Base-by-base conservation (phyloP, 1,140 invertebrate species). In the Arctopsyche grandis region DNA sequence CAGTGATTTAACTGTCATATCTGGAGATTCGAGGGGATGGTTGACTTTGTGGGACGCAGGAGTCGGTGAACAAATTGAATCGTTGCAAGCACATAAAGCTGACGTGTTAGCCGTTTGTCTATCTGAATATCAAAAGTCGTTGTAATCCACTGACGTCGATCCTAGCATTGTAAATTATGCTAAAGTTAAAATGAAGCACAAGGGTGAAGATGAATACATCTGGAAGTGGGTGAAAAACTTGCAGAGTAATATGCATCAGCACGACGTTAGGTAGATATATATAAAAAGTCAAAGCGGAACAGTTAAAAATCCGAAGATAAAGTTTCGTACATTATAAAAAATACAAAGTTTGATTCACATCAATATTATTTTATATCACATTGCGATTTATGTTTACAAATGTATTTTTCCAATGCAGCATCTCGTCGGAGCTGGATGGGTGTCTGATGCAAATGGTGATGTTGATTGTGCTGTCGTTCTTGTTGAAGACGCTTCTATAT, bases 31-130 rank as follows among this genome's bases (percentile, higher is more conserved):
- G 1, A 89, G 93, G 44, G 97, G 97, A 0, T 91, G 92, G 84
- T 89, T 96, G 0, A 94, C 93, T 43, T 94, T 98, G 84, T 98
- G 96, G 96, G 95, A 97, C 90, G 93, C 93, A 14, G 90, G 90
- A 66, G 86, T 92, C 44, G 96, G 95, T 14, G 92, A 94, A 22
- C 89, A 96, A 79, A 91, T 95, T 56, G 92, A 95, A 84, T 91
- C 90, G 69, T 91, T 93, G 79, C 91, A 93, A 78, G 93, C 92
- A 58, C 94, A 97, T 83, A 92, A 93, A 81, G 92, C 93, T 0
- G 95, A 97, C 88, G 92, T 98, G 52, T 86, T 96, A 12, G 86
- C 91, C 0, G 79, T 98, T 44, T 90, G 90, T 16, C 86, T 97
- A 1, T 92, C 93, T n/a, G 89, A 93, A 63, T 91, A 94, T 82